Evolutionary conservation across 1,140 invertebrate species (phyloP).

Genomic region (Diplogasteroides magnus): DNA sequence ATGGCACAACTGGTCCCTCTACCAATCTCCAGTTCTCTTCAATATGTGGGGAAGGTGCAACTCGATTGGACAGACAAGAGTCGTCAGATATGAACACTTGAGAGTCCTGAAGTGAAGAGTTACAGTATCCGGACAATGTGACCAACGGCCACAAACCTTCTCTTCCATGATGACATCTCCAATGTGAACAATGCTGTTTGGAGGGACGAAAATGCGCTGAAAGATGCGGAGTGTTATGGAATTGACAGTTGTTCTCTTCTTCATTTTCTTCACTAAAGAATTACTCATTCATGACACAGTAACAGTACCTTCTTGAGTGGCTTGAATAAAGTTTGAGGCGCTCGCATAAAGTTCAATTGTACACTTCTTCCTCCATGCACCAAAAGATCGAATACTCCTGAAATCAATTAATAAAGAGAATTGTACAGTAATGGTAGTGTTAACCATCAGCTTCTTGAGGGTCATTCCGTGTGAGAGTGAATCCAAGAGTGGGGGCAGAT

Average conservation of each 20-base stretch:
- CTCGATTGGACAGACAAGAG: too few relatives aligned
- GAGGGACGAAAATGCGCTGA: constrained; percentile 82
- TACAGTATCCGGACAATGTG: too few relatives aligned
- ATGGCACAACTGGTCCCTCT: constrained; percentile 4
- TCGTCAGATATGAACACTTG: too few relatives aligned
- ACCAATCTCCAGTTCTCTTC: constrained; percentile 1
- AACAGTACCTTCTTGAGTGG: constrained; percentile 67
- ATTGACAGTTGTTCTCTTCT: too few relatives aligned
- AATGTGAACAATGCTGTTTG: constrained; percentile 76
- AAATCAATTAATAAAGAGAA: constrained; percentile 19
- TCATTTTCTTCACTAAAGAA: not conserved
- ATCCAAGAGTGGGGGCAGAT: constrained; percentile 76
- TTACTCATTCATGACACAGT: not conserved
- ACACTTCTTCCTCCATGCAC: constrained; percentile 94
- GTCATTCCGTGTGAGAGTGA: constrained; percentile 65
- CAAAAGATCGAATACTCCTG: constrained; percentile 76
- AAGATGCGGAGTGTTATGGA: too few relatives aligned
- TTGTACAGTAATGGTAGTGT: constrained; percentile 7
- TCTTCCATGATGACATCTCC: constrained; percentile 45
- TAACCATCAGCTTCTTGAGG: constrained; percentile 72
- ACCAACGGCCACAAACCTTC: too few relatives aligned
- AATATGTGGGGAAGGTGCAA: too few relatives aligned
- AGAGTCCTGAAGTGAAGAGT: too few relatives aligned
- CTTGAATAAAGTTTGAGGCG: constrained; percentile 84
- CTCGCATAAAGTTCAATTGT: constrained; percentile 83